Conservation (phyloP, 2,113 vertebrate species). For the Baryphthengus martii region DNA sequence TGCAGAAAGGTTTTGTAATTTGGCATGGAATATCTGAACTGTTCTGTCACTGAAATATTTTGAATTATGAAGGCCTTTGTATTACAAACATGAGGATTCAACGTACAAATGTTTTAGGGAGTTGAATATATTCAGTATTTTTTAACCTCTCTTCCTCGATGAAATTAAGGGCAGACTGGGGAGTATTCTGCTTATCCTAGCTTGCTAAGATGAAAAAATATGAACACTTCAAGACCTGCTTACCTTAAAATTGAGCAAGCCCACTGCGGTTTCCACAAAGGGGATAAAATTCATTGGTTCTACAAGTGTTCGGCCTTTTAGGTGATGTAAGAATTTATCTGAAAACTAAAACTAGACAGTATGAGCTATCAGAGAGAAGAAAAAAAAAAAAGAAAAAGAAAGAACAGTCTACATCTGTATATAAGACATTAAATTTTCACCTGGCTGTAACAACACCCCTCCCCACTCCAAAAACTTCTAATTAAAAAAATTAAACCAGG, state of each 20-base stretch:
- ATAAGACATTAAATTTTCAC: slow-evolving; percentile 36
- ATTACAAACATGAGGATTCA: not conserved
- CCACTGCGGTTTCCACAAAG: slow-evolving; percentile 97
- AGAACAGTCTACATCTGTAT: not conserved
- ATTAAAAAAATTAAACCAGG: not conserved
- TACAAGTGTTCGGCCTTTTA: slow-evolving; percentile 87
- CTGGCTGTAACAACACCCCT: not conserved
- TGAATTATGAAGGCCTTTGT: not conserved
- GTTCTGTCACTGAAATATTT: not conserved
- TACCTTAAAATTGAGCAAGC: slow-evolving; percentile 99
- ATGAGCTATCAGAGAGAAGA: not conserved
- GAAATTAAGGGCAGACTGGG: not conserved
- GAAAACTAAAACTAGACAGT: slow-evolving; percentile 86
- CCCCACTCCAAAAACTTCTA: not conserved
- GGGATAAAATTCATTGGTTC: slow-evolving; percentile 94
- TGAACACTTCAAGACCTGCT: slow-evolving; percentile 58
- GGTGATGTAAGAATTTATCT: slow-evolving; percentile 88
- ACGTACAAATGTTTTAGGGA: not conserved
- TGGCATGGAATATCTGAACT: not conserved
- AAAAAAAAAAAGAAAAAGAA: not conserved
- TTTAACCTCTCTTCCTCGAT: not conserved
- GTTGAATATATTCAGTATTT: not conserved
- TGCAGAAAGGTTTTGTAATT: not conserved
- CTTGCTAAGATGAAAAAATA: slow-evolving; percentile 31
- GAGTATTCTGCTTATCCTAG: not conserved